Evolutionary conservation across 2,888 invertebrate species (phyloP), one percentile per base, ranked within the genome.

Genomic region (Seira musarum): DNA sequence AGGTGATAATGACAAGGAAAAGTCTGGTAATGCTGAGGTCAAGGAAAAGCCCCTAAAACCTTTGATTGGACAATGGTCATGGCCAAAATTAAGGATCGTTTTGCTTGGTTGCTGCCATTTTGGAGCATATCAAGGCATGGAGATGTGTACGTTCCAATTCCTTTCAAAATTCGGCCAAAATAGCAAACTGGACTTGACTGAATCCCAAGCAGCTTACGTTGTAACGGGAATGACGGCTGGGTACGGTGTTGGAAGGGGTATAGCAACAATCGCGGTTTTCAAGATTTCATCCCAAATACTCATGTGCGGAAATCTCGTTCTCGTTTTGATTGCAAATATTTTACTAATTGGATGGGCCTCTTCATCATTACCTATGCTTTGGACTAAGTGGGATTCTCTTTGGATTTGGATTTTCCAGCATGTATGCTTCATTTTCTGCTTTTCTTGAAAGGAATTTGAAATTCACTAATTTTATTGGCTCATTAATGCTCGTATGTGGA

Each of bases 111-210:
- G 78, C 6, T 49, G 70, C n/a, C 69, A 82, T 15, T 76, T 81
- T 30, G 84, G 77, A 5, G 82, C 81, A 3, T 83, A 83, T 61
- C 78, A 75, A 69, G 84, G 83, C 1, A 82, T 84, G 83, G 85
- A 82, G 69, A 80, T 75, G 77, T 77, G 75, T 24, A 84, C 81
- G 0, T 74, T 85, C 24, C 84, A 85, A 73, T 85, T 85, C 61
- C 67, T 84, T 10, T 78, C 85, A 3, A 84, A 84, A 13, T 84
- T 85, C 70, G 81, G 68, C 1, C 83, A 85, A 69, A 74, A 79
- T 22, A 77, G 82, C 53, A 80, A 83, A 25, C 22, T 85, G 1
- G 17, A 70, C 3, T 66, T 85, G 1, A 74, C 83, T 1, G 82
- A 83, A 60, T 81, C 71, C 0, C 60, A 82, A 0, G 57, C 83